Conservation (phyloP, 2,113 vertebrate genomes). For the Tichodroma muraria region DNA sequence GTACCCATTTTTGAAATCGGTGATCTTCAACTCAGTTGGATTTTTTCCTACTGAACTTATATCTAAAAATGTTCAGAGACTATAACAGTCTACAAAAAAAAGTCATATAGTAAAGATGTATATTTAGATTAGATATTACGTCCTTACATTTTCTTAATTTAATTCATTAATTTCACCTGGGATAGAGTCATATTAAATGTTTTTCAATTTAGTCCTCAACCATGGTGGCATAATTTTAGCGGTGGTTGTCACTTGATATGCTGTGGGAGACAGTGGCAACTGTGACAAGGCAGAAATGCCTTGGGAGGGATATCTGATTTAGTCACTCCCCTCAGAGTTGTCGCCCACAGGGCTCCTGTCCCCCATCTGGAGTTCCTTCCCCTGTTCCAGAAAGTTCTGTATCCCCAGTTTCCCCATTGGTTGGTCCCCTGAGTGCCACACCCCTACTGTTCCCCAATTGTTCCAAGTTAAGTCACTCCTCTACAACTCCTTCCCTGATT, state of each 20-base stretch:
- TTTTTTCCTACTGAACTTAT: neutral
- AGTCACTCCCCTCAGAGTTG: too few relatives aligned
- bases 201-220: neutral
- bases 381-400: too few relatives aligned
- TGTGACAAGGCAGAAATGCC: too few relatives aligned
- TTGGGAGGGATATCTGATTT: too few relatives aligned
- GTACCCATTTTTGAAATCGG: fast-evolving
- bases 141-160: neutral
- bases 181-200: neutral
- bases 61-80: neutral
- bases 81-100: neutral
- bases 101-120: neutral
- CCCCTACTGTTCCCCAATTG: too few relatives aligned
- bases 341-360: too few relatives aligned
- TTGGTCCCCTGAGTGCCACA: too few relatives aligned
- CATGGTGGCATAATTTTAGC: neutral
- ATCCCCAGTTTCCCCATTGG: too few relatives aligned
- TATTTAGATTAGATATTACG: neutral
- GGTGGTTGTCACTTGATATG: neutral
- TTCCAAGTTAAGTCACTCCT: too few relatives aligned
- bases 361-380: too few relatives aligned
- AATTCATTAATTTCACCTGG: neutral
- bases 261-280: too few relatives aligned
- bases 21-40: neutral
- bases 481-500: too few relatives aligned